Evolutionary conservation across 2,113 vertebrate species (phyloP).

Genomic region (Laticauda laticaudata): DNA sequence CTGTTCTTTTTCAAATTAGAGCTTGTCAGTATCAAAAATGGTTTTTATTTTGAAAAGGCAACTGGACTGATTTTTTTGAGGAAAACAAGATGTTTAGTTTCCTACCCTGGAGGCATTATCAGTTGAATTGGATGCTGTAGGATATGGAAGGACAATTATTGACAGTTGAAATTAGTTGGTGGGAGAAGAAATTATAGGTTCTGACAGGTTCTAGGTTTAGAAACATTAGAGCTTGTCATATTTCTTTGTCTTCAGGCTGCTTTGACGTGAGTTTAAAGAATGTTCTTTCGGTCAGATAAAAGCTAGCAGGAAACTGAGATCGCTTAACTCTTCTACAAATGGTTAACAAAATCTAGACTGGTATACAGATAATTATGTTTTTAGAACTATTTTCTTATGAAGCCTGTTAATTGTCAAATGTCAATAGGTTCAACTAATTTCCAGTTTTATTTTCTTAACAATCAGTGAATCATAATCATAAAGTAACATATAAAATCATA

Average conservation of each 20-base stretch:
- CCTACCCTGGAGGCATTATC: not conserved
- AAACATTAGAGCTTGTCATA: not conserved
- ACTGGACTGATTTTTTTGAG: not conserved
- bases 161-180: not conserved
- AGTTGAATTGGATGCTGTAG: not conserved
- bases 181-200: not conserved
- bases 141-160: not conserved
- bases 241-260: not conserved
- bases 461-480: not conserved
- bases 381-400: not conserved
- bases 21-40: not conserved
- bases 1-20: not conserved
- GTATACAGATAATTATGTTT: not conserved
- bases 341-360: not conserved
- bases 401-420: not conserved
- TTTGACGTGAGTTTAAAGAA: not conserved
- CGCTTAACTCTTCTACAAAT: not conserved
- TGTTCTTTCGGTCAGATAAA: not conserved
- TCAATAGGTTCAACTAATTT: not conserved
- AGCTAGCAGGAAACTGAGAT: not conserved
- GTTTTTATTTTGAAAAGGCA: not conserved
- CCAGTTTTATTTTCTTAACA: not conserved
- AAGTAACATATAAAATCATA: not conserved
- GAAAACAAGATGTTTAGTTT: not conserved
- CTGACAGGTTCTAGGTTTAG: not conserved